phyloP scores from a whole-genome alignment of 2,113 vertebrate species.

The Platysteira castanea region DNA sequence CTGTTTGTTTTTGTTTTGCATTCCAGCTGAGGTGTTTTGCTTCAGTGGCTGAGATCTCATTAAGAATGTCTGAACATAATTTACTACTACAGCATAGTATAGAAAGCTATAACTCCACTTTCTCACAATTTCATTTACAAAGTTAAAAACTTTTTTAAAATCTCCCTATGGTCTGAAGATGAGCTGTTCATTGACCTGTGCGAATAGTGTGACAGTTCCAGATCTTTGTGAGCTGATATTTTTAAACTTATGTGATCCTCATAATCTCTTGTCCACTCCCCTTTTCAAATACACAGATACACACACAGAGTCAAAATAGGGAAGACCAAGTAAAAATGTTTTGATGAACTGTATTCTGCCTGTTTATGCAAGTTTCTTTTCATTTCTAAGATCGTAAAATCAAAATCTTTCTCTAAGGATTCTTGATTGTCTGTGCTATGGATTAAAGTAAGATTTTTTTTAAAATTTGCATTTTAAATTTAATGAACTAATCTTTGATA shows the following conservation, averaged over 20 bases:
- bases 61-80: not conserved
- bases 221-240: not conserved
- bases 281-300: not conserved
- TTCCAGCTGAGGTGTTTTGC: slow-evolving; percentile 46
- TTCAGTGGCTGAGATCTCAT: not conserved
- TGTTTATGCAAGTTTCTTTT: not conserved
- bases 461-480: not conserved
- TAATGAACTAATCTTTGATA: not conserved
- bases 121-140: not conserved
- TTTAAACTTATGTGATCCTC: not conserved
- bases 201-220: not conserved
- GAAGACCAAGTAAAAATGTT: not conserved
- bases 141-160: not conserved
- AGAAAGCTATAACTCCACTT: not conserved
- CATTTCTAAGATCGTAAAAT: not conserved
- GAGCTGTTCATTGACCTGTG: not conserved
- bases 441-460: not conserved
- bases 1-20: slow-evolving; percentile 62
- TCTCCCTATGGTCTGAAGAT: not conserved
- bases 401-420: not conserved
- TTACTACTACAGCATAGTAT: not conserved
- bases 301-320: not conserved
- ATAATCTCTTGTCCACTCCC: not conserved
- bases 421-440: not conserved
- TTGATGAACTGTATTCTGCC: not conserved